phyloP scores from a whole-genome alignment of 2,888 invertebrate species.

The Cyclophora albipunctata region DNA sequence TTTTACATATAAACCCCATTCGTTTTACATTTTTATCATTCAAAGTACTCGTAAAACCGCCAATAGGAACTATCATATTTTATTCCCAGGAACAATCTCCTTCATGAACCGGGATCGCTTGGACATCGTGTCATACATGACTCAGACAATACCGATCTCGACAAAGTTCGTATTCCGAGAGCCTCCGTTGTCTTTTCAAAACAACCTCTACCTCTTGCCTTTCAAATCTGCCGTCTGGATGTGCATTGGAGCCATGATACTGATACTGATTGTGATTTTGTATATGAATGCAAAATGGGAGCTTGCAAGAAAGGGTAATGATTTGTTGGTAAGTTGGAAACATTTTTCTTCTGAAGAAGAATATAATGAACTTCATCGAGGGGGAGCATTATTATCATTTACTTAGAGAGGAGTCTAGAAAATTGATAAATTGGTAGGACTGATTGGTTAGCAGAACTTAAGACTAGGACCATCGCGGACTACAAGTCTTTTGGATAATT shows the following conservation, averaged over 20 bases:
- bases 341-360: no score
- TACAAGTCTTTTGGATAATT: no score
- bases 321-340: slow-evolving; percentile 13
- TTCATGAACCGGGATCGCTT: slow-evolving; percentile 34
- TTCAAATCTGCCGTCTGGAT: slow-evolving; percentile 78
- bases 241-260: slow-evolving; percentile 57
- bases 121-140: slow-evolving; percentile 56
- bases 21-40: no score
- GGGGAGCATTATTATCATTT: no score
- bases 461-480: no score
- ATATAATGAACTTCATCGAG: no score
- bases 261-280: slow-evolving; percentile 34
- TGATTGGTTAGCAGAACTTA: no score
- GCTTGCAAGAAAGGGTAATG: slow-evolving; percentile 17
- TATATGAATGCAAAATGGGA: slow-evolving; percentile 52
- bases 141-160: slow-evolving; percentile 46
- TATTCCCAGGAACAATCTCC: slow-evolving; percentile 34
- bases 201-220: slow-evolving; percentile 79
- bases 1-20: no score
- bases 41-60: no score
- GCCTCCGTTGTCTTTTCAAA: slow-evolving; percentile 78
- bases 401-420: no score
- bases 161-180: slow-evolving; percentile 77
- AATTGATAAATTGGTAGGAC: slow-evolving; percentile 9
- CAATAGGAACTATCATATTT: no score